Percentiles rank a stretch among this genome's conserved stretches.
Evolutionary conservation across 2,113 vertebrate genomes (phyloP).

Genomic region (Cygnus atratus): DNA sequence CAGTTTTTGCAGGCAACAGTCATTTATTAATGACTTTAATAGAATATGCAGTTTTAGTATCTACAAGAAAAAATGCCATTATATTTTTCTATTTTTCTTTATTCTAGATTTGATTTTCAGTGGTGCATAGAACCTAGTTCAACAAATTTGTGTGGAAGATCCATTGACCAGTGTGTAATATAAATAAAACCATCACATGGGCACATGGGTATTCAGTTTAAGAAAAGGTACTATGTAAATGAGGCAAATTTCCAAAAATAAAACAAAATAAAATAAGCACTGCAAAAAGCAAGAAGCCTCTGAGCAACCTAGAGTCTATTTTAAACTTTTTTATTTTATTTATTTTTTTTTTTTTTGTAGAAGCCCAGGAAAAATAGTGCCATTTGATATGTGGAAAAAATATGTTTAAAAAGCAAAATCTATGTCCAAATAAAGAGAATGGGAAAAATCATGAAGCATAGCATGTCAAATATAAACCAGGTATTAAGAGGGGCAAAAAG

Average conservation of each 20-base stretch:
- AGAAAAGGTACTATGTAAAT: background rate
- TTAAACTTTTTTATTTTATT: background rate
- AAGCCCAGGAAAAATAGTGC: background rate
- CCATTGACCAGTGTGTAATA: background rate
- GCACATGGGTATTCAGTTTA: background rate
- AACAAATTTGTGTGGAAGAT: background rate
- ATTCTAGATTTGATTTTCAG: background rate
- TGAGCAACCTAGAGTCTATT: background rate
- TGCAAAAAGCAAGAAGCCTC: background rate
- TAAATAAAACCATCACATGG: background rate
- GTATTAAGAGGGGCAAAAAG: background rate
- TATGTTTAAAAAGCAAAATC: background rate
- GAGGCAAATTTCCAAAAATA: background rate
- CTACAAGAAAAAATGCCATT: background rate
- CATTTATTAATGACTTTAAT: background rate
- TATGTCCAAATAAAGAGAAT: background rate
- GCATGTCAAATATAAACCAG: background rate
- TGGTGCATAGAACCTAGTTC: background rate
- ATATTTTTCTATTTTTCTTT: background rate
- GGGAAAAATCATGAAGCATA: background rate
- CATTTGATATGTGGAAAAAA: background rate
- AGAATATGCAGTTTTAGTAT: background rate
- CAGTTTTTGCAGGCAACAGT: background rate
- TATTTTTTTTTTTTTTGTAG: background rate
- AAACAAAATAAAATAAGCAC: background rate